phyloP scores from a whole-genome alignment of 2,113 vertebrate genomes.

The Morphnarchus princeps region DNA sequence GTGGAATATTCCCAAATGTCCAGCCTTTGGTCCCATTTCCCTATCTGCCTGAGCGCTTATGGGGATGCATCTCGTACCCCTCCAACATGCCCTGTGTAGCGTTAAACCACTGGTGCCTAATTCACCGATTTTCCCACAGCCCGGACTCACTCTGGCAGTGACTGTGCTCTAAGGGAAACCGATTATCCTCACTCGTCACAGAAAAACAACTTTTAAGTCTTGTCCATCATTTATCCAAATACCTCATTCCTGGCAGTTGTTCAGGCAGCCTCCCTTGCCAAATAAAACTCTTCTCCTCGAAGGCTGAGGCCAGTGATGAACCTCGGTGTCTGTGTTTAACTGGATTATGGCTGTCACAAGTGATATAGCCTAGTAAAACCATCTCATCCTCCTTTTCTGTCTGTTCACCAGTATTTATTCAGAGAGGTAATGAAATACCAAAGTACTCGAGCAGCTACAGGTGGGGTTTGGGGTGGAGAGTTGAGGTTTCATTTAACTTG shows the following conservation, averaged over 20 bases:
- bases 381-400: neutral
- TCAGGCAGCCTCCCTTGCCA: neutral
- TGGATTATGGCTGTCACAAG: neutral
- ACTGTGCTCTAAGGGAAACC: neutral
- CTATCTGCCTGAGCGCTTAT: accelerated
- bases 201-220: neutral
- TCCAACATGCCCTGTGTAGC: neutral
- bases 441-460: neutral
- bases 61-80: accelerated
- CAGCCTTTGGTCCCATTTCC: neutral
- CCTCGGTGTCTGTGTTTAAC: neutral
- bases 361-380: neutral
- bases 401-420: neutral
- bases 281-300: neutral
- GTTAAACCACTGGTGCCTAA: neutral
- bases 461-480: neutral
- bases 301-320: neutral
- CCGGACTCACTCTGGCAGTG: accelerated
- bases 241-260: neutral
- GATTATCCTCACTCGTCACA: neutral
- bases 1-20: neutral
- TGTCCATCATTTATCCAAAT: neutral
- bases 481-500: neutral
- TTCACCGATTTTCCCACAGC: neutral
- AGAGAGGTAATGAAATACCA: neutral